A percentile compares a stretch with the other conserved stretches of the same genome.
Evolutionary conservation across 92 coral and sea anemone genomes (phyloP).

Genomic region (Metridium senile): DNA sequence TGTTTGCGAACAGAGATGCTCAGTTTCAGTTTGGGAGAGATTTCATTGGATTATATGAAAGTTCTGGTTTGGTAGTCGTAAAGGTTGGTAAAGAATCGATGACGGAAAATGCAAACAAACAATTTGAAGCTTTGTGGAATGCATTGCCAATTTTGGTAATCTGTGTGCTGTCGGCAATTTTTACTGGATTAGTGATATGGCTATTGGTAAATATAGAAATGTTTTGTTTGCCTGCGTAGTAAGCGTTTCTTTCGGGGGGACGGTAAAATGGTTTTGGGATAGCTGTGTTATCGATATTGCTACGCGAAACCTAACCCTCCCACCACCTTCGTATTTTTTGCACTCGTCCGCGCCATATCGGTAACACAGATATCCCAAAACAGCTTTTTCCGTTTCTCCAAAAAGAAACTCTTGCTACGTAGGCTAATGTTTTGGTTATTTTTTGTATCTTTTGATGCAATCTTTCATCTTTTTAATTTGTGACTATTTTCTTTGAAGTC

Average conservation of each 20-base stretch:
- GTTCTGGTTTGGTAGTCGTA: conserved; percentile 2
- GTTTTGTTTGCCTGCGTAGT: neutral
- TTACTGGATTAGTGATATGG: neutral
- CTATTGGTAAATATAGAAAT: neutral
- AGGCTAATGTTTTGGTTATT: no score
- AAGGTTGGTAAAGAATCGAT: neutral
- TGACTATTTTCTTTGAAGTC: no score
- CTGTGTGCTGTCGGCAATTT: neutral
- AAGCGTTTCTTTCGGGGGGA: neutral
- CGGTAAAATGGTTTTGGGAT: neutral
- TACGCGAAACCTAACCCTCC: no score
- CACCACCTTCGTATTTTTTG: no score
- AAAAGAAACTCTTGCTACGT: no score
- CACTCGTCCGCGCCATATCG: no score
- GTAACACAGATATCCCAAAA: no score
- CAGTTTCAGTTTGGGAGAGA: neutral
- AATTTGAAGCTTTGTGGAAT: neutral
- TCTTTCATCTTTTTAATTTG: no score
- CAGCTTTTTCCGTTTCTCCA: no score
- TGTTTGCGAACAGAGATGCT: conserved; percentile 4
- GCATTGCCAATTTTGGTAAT: neutral
- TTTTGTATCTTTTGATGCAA: no score
- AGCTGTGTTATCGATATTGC: no score
- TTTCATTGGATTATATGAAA: neutral
- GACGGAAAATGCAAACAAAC: neutral